Evolutionary conservation across 1,140 invertebrate species (phyloP), one percentile per base, ranked within the genome.

Genomic region (Condylostylus longicornis): DNA sequence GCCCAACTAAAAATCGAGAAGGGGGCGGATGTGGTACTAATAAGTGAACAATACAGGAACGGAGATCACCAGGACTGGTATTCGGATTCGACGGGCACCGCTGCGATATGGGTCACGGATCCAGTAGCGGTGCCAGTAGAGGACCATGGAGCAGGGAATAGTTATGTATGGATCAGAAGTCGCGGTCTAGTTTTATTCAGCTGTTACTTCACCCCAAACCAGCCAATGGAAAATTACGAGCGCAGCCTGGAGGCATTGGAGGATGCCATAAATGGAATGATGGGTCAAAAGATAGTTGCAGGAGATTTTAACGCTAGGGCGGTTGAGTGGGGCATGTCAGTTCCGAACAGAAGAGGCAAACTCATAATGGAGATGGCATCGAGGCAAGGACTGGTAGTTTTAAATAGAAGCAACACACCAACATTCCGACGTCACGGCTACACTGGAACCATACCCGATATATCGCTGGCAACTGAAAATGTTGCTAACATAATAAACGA

Each of bases 241-340:
- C n/a, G 7, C 10, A 37, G 28, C 9, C 18, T 37, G 13, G 35
- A 37, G 3, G 35, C 17, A 10, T 22, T 35, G 9, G 34, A 35
- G 23, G 34, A 35, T 13, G 12, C 21, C 5, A 18, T 15, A 27
- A 10, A 4, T 12, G 7, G 14, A 15, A 28, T 37, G n/a, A 17
- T n/a, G 12, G 27, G 23, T 4, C 6, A 6, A 4, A 4, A 13
- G 18, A 19, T 46, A 4, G 32, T 53, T 1, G 43, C 31, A 2
- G 46, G 48, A 3, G 44, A 51, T 15, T 42, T 49, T 9, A 53
- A 52, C 33, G 38, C 45, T 4, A 43, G 28, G 22, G 38, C 47
- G 0, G 8, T 28, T 8, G 48, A 52, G 13, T 50, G 45, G 44
- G 45, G 50, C 3, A 45, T 41, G 40, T 1, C 35, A 2, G 4